Evolutionary conservation across 37 sponge, comb jelly and placozoan genomes (phyloP).

Genomic region (Aphrocallistes beatrix): DNA sequence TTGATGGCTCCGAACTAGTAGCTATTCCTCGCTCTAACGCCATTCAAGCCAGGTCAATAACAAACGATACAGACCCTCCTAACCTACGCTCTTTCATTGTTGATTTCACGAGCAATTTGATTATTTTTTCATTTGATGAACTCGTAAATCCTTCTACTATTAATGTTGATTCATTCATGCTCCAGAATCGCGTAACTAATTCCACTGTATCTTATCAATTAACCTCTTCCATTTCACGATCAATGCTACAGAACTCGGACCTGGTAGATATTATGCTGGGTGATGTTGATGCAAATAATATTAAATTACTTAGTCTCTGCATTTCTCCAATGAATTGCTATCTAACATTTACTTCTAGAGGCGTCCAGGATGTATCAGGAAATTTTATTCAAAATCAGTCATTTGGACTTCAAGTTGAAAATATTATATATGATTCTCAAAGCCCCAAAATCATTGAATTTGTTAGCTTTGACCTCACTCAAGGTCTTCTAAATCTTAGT

Average conservation of each 20-base stretch:
- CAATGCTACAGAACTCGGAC: background rate
- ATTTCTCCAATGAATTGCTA: background rate
- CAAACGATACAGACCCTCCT: background rate
- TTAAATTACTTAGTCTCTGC: background rate
- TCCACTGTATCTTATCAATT: background rate
- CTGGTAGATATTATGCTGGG: background rate
- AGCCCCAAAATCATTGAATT: background rate
- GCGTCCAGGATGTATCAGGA: background rate
- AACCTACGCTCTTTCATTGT: background rate
- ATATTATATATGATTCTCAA: background rate
- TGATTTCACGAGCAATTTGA: background rate
- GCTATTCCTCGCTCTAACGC: background rate
- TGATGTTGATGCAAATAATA: background rate
- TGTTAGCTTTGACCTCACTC: background rate
- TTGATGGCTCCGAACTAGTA: background rate
- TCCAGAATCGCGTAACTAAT: slow-evolving; percentile 12
- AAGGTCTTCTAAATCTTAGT: background rate
- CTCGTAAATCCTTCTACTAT: background rate
- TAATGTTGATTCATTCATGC: background rate
- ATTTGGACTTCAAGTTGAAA: background rate
- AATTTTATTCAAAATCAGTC: background rate
- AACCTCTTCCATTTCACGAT: background rate
- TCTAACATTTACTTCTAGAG: background rate
- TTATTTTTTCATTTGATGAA: background rate
- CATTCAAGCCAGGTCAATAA: background rate